Evolutionary conservation across 2,888 invertebrate genomes (phyloP), one percentile per base, ranked within the genome.

Genomic region (Leucania comma): DNA sequence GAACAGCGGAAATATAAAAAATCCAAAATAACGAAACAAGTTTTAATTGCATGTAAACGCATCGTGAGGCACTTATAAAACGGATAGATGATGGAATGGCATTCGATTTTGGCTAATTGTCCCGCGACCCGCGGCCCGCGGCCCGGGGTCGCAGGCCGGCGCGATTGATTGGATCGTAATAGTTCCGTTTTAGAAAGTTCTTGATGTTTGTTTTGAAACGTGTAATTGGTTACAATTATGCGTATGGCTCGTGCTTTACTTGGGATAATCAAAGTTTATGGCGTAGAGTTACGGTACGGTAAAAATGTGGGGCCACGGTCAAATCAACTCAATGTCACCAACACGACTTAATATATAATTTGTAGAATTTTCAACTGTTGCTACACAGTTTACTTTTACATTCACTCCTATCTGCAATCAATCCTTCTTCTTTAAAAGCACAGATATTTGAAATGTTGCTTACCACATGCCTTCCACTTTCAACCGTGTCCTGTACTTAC

Each of bases 11-110:
- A 86, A 84, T 63, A 68, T 80, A 84, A 86, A 84, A 78, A 79
- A 78, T 63, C 59, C 66, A 80, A 75, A 83, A 78, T 72, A 73
- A 81, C 79, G 77, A 77, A 82, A 83, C 82, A 76, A 77, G 79
- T 80, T 83, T 81, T 87, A 87, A 87, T 87, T 87, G 83, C 82
- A 81, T 62, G 38, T 84, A 83, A 87, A 84, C 82, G 82, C 82
- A 82, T 83, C 84, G 84, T 81, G 76, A 78, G 82, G 76, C 79
- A 80, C 80, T 75, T 75, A 68, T 72, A 74, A 74, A 81, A 63
- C 58, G 62, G 60, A 61, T 61, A 72, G 66, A 76, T 58, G 66
- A 62, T 65, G 53, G 77, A 82, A 83, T 82, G 78, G 76, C 74
- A 75, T 80, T 80, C 76, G 85, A 69, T 86, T 80, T 84, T 82